Base-by-base conservation (phyloP, 2,113 vertebrate species). In the Pyrgilauda ruficollis region DNA sequence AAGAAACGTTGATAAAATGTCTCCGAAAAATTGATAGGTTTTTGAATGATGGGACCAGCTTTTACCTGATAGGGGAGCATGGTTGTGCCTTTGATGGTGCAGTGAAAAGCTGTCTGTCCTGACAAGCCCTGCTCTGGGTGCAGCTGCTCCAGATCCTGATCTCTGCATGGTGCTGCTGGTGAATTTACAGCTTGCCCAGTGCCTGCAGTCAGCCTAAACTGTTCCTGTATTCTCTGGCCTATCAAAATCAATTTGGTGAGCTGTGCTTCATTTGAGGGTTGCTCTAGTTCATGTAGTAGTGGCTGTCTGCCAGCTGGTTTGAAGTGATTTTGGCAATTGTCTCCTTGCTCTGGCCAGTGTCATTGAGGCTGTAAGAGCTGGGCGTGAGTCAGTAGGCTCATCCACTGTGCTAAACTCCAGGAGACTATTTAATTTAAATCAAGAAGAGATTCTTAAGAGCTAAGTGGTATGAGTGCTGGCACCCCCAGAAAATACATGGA, bases 81-180 rank as follows among this genome's bases (percentile, higher is more conserved):
- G n/a, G 15, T 3, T 76, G 37, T 47, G 15, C 76, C 47, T 77
- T 77, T 75, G 62, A 76, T 41, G 39, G n/a, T 24, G 39, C n/a
- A 55, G 39, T 30, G 70, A 27, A 41, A 82, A 52, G 30, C 15
- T 22, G 35, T 4, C 47, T 78, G 56, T n/a, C 64, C 35, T 28
- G 13, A 23, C 3, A 11, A 63, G 39, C 52, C 2, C 5, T 0
- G 0, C 24, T 69, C 47, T n/a, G 49, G 27, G 31, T 61, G 20
- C 52, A 5, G 1, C 56, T 30, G 4, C 26, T 89, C 41, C 26
- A 2, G 41, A 33, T 22, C 7, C 62, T 86, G 19, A 21, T 72
- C 37, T 70, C 41, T 35, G 41, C 33, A 3, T 6, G 1, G 9
- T 56, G 62, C 66, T 73, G 31, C 61, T 66, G 43, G 37, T 89